These are phyloP conservation scores for Drosophila sproati DNA, from an alignment of 1,140 invertebrate species.

Conservation along the genomic window DNA sequence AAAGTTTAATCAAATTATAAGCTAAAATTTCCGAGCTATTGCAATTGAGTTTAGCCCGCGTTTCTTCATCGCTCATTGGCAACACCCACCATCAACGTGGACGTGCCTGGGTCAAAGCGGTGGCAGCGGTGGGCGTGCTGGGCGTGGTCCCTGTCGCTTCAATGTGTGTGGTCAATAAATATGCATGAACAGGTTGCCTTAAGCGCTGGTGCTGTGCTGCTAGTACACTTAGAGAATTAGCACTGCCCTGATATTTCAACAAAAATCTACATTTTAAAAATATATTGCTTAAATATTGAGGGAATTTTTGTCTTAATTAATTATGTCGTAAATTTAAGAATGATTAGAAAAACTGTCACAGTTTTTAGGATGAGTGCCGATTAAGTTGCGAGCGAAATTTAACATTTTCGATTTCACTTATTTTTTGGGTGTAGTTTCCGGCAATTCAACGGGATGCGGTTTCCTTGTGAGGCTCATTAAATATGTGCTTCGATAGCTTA, in stretches of 20 bases:
- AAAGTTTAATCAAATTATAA: conserved; percentile 82
- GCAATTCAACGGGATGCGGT: conserved; percentile 10
- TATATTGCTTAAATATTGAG: too few species aligned
- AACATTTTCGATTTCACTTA: too few species aligned
- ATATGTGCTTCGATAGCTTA: background rate
- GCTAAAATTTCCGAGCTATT: conserved; percentile 76
- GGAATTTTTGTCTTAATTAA: too few species aligned
- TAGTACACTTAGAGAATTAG: background rate
- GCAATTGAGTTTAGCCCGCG: conserved; percentile 64
- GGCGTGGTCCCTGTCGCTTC: conserved; percentile 40
- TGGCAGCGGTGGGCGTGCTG: conserved; percentile 3
- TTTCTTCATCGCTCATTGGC: conserved; percentile 31
- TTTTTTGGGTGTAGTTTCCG: too few species aligned
- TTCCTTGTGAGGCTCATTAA: conserved; percentile 15
- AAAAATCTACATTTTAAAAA: too few species aligned
- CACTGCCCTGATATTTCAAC: too few species aligned
- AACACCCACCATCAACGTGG: conserved; percentile 54
- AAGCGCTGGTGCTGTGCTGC: conserved; percentile 4
- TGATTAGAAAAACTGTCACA: too few species aligned
- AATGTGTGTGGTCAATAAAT: conserved; percentile 73
- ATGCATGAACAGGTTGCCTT: conserved; percentile 52
- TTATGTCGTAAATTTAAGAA: too few species aligned
- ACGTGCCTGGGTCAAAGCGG: conserved; percentile 23
- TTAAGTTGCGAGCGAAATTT: too few species aligned
- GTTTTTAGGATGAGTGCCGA: too few species aligned